Evolutionary conservation across 2,888 invertebrate species (phyloP), one percentile per base, ranked within the genome.

Genomic region (Hirtodrosophila confusa): DNA sequence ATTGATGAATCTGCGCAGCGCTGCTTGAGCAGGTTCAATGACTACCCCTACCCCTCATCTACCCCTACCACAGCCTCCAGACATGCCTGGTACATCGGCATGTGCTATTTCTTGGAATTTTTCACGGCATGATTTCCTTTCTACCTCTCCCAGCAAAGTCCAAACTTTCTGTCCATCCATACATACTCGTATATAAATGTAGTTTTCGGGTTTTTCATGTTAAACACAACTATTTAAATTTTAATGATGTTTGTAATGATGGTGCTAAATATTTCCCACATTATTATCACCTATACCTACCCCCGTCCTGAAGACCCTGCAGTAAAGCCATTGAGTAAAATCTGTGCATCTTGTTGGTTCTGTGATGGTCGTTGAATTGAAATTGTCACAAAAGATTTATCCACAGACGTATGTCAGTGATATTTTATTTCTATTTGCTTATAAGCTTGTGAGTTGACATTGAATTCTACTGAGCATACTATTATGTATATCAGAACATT

Each of bases 221-320:
- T 86, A 88, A 88, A 84, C 85, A 86, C 87, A 88, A 82, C 89
- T 86, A 88, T 88, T 84, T 88, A 75, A 64, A 79, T 88, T 88
- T 88, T 88, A 85, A 85, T 85, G 84, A 85, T 85, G 82, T 89
- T 88, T 84, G 88, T 84, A 84, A 72, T 82, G 83, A 75, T 88
- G 86, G 88, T 89, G 90, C 85, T 89, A 90, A 90, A 89, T 88
- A 84, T 88, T 89, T 89, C 86, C 89, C 90, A 89, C 90, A 89
- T 89, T 86, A 88, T 89, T 89, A 88, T 88, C 90, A 89, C 90
- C 87, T 90, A 41, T 17, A 17, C 17, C 17, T 2, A 31, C 8
- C 31, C 31, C 9, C 31, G 31, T 3, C 4, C 31, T 31, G 31
- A 31, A 31, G 31, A 27, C 4, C 31, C 31, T 54, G n/a, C 33